Conservation (phyloP, 2,888 invertebrate species). For the Papilio demoleus region DNA sequence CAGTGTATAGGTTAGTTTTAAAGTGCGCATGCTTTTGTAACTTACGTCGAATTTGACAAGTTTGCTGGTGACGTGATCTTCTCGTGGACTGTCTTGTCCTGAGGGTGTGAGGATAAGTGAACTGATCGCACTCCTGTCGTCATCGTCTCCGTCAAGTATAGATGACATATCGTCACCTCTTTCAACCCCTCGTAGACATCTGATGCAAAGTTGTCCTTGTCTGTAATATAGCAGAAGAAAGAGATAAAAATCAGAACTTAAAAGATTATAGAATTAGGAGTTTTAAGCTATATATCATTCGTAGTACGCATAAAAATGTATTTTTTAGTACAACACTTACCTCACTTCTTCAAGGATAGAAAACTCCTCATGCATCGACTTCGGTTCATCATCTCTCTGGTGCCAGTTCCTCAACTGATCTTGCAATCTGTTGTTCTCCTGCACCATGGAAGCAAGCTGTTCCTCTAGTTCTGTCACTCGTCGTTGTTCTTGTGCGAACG, state of each 20-base stretch:
- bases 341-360: conserved; percentile 93
- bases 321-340: conserved; percentile 68
- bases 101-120: conserved; percentile 76
- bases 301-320: too few species aligned
- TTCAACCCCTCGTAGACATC: conserved; percentile 88
- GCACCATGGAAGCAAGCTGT: conserved; percentile 87
- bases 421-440: conserved; percentile 88
- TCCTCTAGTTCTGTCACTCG: conserved; percentile 90
- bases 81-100: conserved; percentile 72
- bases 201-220: conserved; percentile 92
- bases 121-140: conserved; percentile 86
- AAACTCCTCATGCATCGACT: conserved; percentile 92
- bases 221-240: conserved; percentile 65
- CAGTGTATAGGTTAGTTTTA: conserved; percentile 48
- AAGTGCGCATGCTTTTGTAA: conserved; percentile 29
- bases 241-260: neutral
- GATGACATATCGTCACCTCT: conserved; percentile 85
- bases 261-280: neutral
- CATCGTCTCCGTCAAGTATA: conserved; percentile 88
- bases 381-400: conserved; percentile 89
- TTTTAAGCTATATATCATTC: too few species aligned
- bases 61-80: conserved; percentile 75
- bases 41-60: conserved; percentile 85
- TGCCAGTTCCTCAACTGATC: conserved; percentile 86
- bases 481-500: conserved; percentile 88